Conservation (phyloP, 2,888 invertebrate genomes). For the Leucophenga montana region DNA sequence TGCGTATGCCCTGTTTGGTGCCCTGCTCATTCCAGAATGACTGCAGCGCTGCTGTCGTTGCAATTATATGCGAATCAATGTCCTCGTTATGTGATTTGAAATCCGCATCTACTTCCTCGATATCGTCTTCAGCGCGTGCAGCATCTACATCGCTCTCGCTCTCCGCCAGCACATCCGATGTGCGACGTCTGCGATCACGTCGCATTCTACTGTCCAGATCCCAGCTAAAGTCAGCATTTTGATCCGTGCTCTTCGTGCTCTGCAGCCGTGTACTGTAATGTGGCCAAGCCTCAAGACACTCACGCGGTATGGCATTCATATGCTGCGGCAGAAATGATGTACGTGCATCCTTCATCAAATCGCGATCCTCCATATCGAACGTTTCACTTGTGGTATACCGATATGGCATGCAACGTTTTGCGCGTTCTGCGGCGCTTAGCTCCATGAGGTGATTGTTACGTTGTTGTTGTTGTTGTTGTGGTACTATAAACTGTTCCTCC, state of each 20-base stretch:
- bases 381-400: conserved; percentile 63
- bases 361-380: conserved; percentile 76
- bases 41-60: conserved; percentile 50
- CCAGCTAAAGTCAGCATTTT: not conserved
- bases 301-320: conserved; percentile 73
- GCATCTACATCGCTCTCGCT: conserved; percentile 6
- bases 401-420: conserved; percentile 64
- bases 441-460: conserved; percentile 23
- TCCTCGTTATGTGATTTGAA: conserved; percentile 12
- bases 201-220: not conserved
- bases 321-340: conserved; percentile 78
- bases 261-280: not conserved
- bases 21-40: conserved; percentile 70
- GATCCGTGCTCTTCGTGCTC: not conserved
- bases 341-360: conserved; percentile 77
- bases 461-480: conserved; percentile 35
- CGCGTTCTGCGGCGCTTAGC: conserved; percentile 50
- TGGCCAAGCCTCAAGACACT: conserved; percentile 54
- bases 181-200: conserved; percentile 34
- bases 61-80: conserved; percentile 34
- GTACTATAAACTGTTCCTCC: conserved; percentile 52
- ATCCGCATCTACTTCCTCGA: conserved; percentile 39
- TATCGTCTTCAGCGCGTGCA: conserved; percentile 35
- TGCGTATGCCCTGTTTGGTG: conserved; percentile 75
- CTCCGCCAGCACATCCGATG: conserved; percentile 14